Evolutionary conservation across 2,888 invertebrate species (phyloP).

Genomic region (Hyposoter didymator): DNA sequence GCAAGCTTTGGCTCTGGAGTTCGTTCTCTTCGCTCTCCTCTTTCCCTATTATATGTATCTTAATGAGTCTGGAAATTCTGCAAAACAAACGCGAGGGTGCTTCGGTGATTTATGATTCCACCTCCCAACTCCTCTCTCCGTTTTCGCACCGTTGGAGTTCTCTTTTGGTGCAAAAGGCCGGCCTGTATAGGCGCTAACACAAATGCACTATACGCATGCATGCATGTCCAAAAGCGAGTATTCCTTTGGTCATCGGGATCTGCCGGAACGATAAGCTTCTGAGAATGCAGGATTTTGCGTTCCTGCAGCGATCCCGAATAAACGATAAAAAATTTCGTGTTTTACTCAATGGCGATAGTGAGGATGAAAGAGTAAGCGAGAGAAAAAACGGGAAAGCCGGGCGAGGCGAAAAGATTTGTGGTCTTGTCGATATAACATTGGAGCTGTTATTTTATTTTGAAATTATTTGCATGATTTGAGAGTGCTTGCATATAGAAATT

Average conservation of each 20-base stretch:
- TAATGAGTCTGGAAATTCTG: constrained; percentile 69
- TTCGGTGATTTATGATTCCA: constrained; percentile 66
- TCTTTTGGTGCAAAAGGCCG: constrained; percentile 61
- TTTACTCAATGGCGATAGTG: constrained; percentile 21
- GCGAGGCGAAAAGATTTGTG: constrained; percentile 18
- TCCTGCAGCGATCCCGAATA: constrained; percentile 60
- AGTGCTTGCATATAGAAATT: constrained; percentile 2
- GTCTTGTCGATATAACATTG: constrained; percentile 23
- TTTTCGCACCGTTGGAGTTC: constrained; percentile 21
- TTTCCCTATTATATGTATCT: constrained; percentile 59
- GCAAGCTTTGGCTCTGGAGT: constrained; percentile 43
- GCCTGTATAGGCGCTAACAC: constrained; percentile 33
- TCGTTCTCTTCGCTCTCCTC: constrained; percentile 33
- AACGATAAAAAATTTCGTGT: constrained; percentile 57
- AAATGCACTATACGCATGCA: constrained; percentile 29
- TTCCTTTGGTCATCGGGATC: constrained; percentile 68
- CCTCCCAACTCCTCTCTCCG: constrained; percentile 40
- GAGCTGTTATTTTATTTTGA: constrained; percentile 43
- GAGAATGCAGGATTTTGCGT: constrained; percentile 64
- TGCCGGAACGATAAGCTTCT: constrained; percentile 65
- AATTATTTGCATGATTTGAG: constrained; percentile 55
- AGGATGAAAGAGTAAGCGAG: constrained; percentile 10
- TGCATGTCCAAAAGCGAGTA: constrained; percentile 38
- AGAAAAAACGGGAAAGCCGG: not conserved
- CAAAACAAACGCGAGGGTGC: constrained; percentile 68